Conservation (phyloP, 2,113 vertebrate genomes). For the Sardina pilchardus region DNA sequence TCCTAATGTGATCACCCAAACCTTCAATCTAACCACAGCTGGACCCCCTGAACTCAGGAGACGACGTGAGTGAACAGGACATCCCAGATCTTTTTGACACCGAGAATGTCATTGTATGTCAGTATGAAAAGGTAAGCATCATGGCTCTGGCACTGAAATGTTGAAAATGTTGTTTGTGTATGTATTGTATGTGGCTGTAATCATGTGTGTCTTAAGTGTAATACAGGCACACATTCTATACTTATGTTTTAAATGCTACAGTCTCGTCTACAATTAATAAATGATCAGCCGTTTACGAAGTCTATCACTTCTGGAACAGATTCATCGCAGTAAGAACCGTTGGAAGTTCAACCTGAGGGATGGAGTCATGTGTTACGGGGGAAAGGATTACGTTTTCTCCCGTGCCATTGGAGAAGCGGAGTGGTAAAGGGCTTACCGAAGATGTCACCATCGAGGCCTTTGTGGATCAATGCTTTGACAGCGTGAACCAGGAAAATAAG, state of each 20-base stretch:
- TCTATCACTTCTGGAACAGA: slow-evolving; percentile 67
- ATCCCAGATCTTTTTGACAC: slow-evolving; percentile 93
- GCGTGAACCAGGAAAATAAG: neutral
- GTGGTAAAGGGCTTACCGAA: slow-evolving; percentile 74
- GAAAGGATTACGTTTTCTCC: slow-evolving; percentile 93
- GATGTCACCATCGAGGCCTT: neutral
- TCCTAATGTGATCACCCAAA: neutral
- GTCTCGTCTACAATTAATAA: too few species aligned
- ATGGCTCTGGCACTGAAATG: neutral
- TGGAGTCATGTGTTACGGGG: slow-evolving; percentile 89
- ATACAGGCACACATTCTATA: neutral
- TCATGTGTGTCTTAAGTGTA: neutral
- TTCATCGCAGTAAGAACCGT: slow-evolving; percentile 96
- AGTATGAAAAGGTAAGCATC: slow-evolving; percentile 91
- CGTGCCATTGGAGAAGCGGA: slow-evolving; percentile 95
- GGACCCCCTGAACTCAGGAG: slow-evolving; percentile 95
- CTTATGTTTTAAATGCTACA: neutral
- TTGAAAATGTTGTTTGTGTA: neutral
- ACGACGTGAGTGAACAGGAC: slow-evolving; percentile 96
- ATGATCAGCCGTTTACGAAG: neutral
- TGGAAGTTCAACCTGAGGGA: slow-evolving; percentile 98
- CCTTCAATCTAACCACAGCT: slow-evolving; percentile 31
- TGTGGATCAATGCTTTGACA: neutral
- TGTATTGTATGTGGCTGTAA: neutral
- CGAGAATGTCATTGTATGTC: slow-evolving; percentile 93